Evolutionary conservation across 1,140 invertebrate genomes (phyloP), one percentile per base, ranked within the genome.

Genomic region (Eumaeus atala): DNA sequence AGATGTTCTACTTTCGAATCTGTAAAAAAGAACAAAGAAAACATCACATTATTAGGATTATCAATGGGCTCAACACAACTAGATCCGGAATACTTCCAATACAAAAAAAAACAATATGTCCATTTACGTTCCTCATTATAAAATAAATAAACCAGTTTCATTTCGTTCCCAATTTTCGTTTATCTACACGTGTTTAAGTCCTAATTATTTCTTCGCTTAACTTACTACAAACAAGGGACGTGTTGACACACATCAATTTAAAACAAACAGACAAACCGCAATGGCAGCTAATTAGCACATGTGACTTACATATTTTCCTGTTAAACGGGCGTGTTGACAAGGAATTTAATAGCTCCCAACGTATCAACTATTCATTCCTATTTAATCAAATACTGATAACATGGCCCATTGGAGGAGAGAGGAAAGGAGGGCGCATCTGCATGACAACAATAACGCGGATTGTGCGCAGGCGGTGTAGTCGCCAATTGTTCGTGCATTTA

Each of bases 151-250:
- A 53, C 51, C 18, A 16, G 40, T 28, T 38, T n/a, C 9, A 50
- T 33, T 7, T 36, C 17, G 48, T 36, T 14, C 51, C 38, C 40
- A 53, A 53, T 44, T 50, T 33, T 16, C 42, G 42, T 44, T 53
- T 53, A 53, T 53, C 51, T 61, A 63, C 68, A 67, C 68, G 68
- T 67, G 65, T 35, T 58, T 9, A 36, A 56, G 57, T 51, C 57
- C 58, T 49, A 63, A 51, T 61, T 62, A 58, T 57, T 54, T 38
- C 37, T 48, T 40, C 40, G 38, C 17, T 53, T 50, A 54, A 14
- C 37, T 48, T 51, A 34, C 37, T 44, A 21, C 54, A 56, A 54
- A 56, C 44, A 63, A 53, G 56, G 60, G 53, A 53, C 50, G 58
- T 61, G 58, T 70, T 57, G 61, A 59, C 53, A 54, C 14, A 21